Evolutionary conservation across 2,113 vertebrate genomes (phyloP), one percentile per base, ranked within the genome.

Genomic region (Phylloscopus trochiloides): DNA sequence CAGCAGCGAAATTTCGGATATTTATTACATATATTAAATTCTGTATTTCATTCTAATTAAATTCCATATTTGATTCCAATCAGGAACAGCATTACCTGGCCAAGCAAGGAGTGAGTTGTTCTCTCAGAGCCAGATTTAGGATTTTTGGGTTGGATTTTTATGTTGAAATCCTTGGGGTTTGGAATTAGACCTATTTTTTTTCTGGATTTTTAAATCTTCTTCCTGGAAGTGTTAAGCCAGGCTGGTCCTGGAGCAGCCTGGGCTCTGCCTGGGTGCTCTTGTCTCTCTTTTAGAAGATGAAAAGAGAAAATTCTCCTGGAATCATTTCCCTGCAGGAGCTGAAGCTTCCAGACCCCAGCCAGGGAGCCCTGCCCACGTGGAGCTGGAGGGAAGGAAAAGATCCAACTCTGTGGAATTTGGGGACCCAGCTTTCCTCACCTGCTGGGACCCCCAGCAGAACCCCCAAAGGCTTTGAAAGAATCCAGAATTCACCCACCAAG

Each of bases 321-420:
- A 66, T 70, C 0, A 0, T 26, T 45, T 74, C 19, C 14, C 61
- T 58, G 9, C n/a, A 34, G 67, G 57, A 88, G 79, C 55, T 62
- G 71, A 24, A 62, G 62, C 62, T 93, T 51, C 59, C 67, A 38
- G 31, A 72, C 20, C 52, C 59, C 67, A 51, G 43, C 10, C 36
- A 67, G 36, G 43, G 31, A 57, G 38, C n/a, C 8, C 54, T 89
- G 43, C 34, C 34, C 25, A 3, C 3, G 1, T 8, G 0, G 17
- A 75, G 40, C 9, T n/a, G 42, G 51, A 21, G 9, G 43, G 59
- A 38, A 32, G 29, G 42, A 36, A 36, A 78, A 3, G 34, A 40
- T 31, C 43, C 38, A 19, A 0, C 3, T 2, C 59, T 31, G 4
- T 4, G 16, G 5, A 0, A 1, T 25, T 18, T 32, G 50, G 45